Base-by-base conservation (phyloP, 2,113 vertebrate species). In the Thunnus maccoyii region DNA sequence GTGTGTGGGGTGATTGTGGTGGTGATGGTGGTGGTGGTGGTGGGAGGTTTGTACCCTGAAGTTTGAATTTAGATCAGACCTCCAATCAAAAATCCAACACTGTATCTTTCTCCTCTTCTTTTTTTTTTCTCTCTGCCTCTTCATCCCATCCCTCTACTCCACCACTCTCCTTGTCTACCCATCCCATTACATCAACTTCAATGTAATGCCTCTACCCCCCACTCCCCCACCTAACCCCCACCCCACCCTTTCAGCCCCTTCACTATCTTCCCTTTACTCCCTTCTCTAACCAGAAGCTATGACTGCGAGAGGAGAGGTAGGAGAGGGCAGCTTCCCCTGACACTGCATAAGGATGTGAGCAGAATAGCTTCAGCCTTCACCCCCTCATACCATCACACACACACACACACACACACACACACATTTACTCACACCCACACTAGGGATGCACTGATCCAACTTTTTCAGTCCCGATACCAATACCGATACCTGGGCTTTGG, bases 271-370 rank as follows among this genome's bases (percentile, higher is more conserved):
- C 57, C 62, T 46, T 76, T 7, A n/a, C 64, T 72, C 5, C 44
- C 55, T 48, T 44, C 44, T 81, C 68, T 74, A 67, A 88, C 66
- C 74, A 63, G 70, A 73, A 84, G 60, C 80, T 48, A 67, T 69
- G 80, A 83, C 76, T 89, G 80, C 27, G 83, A 89, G 71, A 87
- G 73, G 58, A 83, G 69, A 80, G 85, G 82, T 66, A 83, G 64
- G 68, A 90, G 80, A 86, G 83, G 77, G 74, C 71, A 90, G 79
- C 82, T 83, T 89, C 81, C 72, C 78, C 80, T 91, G 84, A 91
- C 90, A 91, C 92, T 27, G 91, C 94, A 94, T 89, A 86, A 92
- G 89, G 89, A 94, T 94, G 94, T 93, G 93, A 94, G 89, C 75
- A 52, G 93, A 94, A 95, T 94, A 89, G 70, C 78, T 72, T 47